A percentile compares a stretch with the other conserved stretches of the same genome.
Evolutionary conservation across 2,888 invertebrate species (phyloP).

Genomic region (Sinodicranocentrus sp.): DNA sequence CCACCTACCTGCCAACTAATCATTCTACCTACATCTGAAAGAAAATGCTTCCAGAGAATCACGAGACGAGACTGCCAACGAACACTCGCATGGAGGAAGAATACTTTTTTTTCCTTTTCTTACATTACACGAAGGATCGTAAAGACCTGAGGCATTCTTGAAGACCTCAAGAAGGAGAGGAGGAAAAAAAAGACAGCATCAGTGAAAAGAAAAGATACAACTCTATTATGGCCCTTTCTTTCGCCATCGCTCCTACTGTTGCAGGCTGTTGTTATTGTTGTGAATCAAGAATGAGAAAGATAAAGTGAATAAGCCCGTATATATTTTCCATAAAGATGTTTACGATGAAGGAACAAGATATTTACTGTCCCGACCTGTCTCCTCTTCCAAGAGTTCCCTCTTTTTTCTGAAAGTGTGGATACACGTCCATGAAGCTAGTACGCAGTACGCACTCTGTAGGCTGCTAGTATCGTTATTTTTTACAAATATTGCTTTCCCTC

Average conservation of each 20-base stretch:
- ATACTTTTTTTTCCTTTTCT: slow-evolving; percentile 1
- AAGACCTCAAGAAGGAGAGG: slow-evolving; percentile 43
- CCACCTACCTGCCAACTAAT: slow-evolving; percentile 62
- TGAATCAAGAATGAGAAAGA: neutral
- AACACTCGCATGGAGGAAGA: neutral
- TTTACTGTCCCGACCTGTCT: too few relatives aligned
- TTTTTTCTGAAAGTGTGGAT: neutral
- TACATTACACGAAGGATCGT: slow-evolving; percentile 29
- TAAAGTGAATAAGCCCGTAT: neutral
- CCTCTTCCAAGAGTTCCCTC: neutral
- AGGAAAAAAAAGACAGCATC: slow-evolving; percentile 42
- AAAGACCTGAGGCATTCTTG: slow-evolving; percentile 43
- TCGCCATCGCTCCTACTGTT: slow-evolving; percentile 33
- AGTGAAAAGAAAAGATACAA: slow-evolving; percentile 64
- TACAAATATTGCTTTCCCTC: too few relatives aligned
- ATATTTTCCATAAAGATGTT: too few relatives aligned
- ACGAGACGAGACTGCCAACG: neutral
- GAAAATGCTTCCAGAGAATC: slow-evolving; percentile 58
- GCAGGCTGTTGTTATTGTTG: neutral
- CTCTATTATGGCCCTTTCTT: slow-evolving; percentile 63
- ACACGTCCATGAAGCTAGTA: too few relatives aligned
- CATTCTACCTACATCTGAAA: slow-evolving; percentile 51
- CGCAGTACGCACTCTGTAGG: too few relatives aligned
- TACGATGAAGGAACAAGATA: too few relatives aligned
- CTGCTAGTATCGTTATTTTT: too few relatives aligned